phyloP scores from a whole-genome alignment of 2,888 invertebrate genomes.

The Zygaena filipendulae region DNA sequence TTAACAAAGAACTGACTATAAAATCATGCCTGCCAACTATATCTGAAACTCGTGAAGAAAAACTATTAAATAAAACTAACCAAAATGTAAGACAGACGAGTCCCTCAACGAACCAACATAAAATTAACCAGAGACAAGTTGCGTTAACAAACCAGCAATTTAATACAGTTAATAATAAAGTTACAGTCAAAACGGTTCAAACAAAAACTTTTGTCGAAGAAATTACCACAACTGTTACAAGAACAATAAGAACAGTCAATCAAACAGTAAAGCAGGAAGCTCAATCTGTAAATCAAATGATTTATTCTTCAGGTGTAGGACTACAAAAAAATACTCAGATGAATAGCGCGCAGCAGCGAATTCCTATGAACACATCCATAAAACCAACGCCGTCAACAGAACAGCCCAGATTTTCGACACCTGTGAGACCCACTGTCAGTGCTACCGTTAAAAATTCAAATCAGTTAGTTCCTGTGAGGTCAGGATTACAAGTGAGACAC shows the following conservation, averaged over 20 bases:
- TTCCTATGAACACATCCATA: conserved; percentile 33
- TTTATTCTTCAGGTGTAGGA: conserved; percentile 18
- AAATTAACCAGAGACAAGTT: no score
- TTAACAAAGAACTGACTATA: conserved; percentile 24
- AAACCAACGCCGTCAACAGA: conserved; percentile 30
- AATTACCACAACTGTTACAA: conserved; percentile 58
- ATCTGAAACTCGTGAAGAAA: no score
- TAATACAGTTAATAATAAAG: conserved; percentile 45
- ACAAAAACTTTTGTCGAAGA: conserved; percentile 56
- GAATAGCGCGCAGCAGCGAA: conserved; percentile 23
- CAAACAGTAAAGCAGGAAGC: conserved; percentile 46
- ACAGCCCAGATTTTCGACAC: conserved; percentile 28
- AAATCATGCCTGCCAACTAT: no score
- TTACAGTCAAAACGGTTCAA: conserved; percentile 52
- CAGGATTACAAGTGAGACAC: conserved; percentile 21
- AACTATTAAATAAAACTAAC: conserved; percentile 23
- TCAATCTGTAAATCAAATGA: conserved; percentile 28
- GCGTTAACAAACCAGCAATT: conserved; percentile 25
- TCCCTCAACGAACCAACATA: no score
- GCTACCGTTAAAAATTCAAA: conserved; percentile 23
- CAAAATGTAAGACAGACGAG: conserved; percentile 17
- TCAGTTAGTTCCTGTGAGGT: conserved; percentile 31
- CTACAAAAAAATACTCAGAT: conserved; percentile 31
- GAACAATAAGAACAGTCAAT: conserved; percentile 56
- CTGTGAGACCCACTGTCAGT: conserved; percentile 22